phyloP scores from a whole-genome alignment of 2,888 invertebrate species.

The Acronicta leporina region DNA sequence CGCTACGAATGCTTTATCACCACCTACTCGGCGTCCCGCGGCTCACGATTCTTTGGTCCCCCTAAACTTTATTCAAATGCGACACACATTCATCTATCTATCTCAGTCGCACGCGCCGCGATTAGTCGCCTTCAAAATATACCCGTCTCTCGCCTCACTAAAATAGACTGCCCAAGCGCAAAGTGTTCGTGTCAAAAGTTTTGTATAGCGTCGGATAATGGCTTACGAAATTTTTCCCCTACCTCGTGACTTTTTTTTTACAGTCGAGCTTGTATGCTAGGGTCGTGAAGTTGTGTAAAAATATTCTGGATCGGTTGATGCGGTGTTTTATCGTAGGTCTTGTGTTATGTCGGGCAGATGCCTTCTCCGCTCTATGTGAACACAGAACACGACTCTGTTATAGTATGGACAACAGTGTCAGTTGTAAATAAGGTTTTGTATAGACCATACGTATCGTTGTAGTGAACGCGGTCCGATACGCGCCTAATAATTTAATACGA shows the following conservation, averaged over 20 bases:
- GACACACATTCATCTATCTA: conserved; percentile 82
- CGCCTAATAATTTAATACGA: conserved; percentile 67
- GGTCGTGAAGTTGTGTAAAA: conserved; percentile 86
- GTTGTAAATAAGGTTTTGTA: conserved; percentile 89
- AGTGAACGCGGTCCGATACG: conserved; percentile 75
- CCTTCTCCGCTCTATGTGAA: conserved; percentile 81
- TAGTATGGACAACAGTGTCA: conserved; percentile 87
- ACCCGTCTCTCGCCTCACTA: conserved; percentile 83
- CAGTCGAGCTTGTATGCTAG: conserved; percentile 84
- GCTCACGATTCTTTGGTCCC: conserved; percentile 85
- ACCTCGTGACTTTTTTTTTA: conserved; percentile 85
- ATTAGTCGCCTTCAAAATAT: conserved; percentile 73
- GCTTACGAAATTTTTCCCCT: conserved; percentile 89
- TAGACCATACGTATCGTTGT: conserved; percentile 87
- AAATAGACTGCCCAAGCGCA: conserved; percentile 89
- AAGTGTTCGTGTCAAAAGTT: conserved; percentile 88
- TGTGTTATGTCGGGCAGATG: conserved; percentile 77
- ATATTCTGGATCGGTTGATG: conserved; percentile 79
- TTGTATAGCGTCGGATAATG: conserved; percentile 86
- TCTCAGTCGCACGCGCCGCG: conserved; percentile 75
- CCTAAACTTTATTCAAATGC: conserved; percentile 88
- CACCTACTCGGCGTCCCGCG: conserved; percentile 89
- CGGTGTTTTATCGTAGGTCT: conserved; percentile 77
- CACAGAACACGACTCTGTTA: conserved; percentile 78
- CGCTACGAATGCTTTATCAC: conserved; percentile 89